A percentile compares a stretch with the other conserved stretches of the same genome.
Evolutionary conservation across 2,113 vertebrate species (phyloP).

Genomic region (Stegostoma tigrinum): DNA sequence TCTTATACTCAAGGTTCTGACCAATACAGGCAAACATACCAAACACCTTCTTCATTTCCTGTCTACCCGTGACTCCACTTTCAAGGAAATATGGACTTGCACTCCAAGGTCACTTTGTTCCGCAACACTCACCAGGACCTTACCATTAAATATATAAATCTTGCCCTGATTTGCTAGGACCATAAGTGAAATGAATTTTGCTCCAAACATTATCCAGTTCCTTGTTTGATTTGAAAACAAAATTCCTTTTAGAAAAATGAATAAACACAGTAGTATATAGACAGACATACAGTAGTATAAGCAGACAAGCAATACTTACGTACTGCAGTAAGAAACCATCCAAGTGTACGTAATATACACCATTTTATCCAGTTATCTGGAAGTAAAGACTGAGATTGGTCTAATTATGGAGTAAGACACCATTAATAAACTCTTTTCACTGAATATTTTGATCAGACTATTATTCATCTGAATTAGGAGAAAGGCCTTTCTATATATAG

Average conservation of each 20-base stretch:
- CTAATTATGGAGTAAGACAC: slow-evolving; percentile 8
- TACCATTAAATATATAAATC: too few species aligned
- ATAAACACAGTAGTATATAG: neutral
- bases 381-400: neutral
- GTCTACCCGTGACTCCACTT: too few species aligned
- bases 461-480: neutral
- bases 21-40: too few species aligned
- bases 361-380: neutral
- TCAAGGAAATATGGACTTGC: too few species aligned
- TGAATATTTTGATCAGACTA: slow-evolving; percentile 30
- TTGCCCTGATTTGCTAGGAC: neutral
- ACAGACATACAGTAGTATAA: neutral
- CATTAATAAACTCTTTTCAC: slow-evolving; percentile 9
- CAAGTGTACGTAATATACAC: neutral
- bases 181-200: neutral
- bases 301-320: neutral
- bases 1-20: too few species aligned
- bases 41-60: too few species aligned
- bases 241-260: neutral
- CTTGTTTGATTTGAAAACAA: neutral
- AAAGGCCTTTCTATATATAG: neutral
- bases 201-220: neutral
- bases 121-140: too few species aligned
- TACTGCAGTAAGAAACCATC: neutral
- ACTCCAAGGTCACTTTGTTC: too few species aligned